A percentile compares a stretch with the other conserved stretches of the same genome.
These are phyloP conservation scores for Melieria picta DNA, from an alignment of 2,888 invertebrate genomes.

Conservation along the genomic window DNA sequence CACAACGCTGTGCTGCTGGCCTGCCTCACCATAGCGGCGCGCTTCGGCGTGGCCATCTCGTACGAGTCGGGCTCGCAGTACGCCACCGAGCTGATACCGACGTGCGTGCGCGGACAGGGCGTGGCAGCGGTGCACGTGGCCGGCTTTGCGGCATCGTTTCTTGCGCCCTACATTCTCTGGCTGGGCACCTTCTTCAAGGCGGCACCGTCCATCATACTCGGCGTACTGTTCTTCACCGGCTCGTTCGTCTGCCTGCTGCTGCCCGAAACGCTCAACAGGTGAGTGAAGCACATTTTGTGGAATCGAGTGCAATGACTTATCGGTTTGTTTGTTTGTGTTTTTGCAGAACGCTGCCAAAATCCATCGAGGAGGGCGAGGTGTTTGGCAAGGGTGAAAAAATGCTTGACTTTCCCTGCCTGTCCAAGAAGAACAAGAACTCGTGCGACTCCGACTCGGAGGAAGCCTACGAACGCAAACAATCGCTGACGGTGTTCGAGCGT, in stretches of 20 bases:
- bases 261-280: conserved; percentile 71
- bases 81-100: conserved; percentile 73
- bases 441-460: conserved; percentile 57
- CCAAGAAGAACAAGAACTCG: conserved; percentile 49
- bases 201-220: conserved; percentile 70
- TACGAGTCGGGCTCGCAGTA: conserved; percentile 75
- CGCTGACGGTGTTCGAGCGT: conserved; percentile 50
- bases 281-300: conserved; percentile 44
- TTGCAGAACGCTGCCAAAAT: conserved; percentile 69
- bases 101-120: conserved; percentile 73
- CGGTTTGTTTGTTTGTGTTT: neutral
- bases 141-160: conserved; percentile 71
- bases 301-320: neutral
- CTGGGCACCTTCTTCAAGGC: conserved; percentile 67
- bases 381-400: conserved; percentile 70
- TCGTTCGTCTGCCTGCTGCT: conserved; percentile 70
- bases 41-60: conserved; percentile 72
- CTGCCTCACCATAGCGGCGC: conserved; percentile 68
- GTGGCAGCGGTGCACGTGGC: conserved; percentile 72
- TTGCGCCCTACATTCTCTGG: conserved; percentile 70
- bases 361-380: conserved; percentile 71
- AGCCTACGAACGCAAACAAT: conserved; percentile 58
- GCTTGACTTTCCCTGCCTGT: conserved; percentile 68
- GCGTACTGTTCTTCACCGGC: conserved; percentile 68
- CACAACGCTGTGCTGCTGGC: conserved; percentile 67